A percentile compares a stretch with the other conserved stretches of the same genome.
Evolutionary conservation across 2,113 vertebrate genomes (phyloP).

Genomic region (Gavialis gangeticus): DNA sequence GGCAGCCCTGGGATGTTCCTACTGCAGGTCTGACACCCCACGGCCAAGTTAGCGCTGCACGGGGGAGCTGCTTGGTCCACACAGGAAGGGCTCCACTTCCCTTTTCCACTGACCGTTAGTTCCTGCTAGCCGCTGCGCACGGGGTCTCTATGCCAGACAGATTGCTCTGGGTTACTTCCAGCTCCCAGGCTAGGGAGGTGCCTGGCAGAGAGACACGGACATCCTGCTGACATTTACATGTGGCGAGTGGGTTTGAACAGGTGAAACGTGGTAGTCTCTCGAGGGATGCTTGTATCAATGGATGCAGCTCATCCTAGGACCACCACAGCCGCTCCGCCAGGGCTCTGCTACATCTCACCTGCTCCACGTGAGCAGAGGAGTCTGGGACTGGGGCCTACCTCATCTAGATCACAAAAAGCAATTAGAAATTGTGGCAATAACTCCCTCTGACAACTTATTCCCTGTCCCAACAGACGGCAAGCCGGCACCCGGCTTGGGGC

Average conservation of each 20-base stretch:
- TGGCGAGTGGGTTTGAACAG: not conserved
- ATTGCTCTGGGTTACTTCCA: not conserved
- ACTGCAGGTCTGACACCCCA: accelerated
- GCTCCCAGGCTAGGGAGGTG: not conserved
- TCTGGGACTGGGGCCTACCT: not conserved
- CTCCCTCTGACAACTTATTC: no score
- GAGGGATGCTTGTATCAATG: not conserved
- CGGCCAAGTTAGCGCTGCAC: not conserved
- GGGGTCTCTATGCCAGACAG: not conserved
- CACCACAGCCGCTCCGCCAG: no score
- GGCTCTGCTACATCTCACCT: not conserved
- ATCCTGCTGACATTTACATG: slow-evolving; percentile 21
- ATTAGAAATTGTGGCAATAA: no score
- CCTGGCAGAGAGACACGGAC: not conserved
- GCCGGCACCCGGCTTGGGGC: not conserved
- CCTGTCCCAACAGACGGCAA: not conserved
- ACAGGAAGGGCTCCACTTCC: not conserved
- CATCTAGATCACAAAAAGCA: not conserved
- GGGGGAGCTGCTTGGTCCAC: accelerated
- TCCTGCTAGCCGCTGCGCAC: not conserved
- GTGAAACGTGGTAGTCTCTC: not conserved
- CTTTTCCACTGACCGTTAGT: not conserved
- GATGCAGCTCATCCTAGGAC: not conserved
- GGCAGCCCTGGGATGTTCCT: accelerated
- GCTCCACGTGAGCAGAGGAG: not conserved